These are phyloP conservation scores for Bathynomus jamesi DNA, from an alignment of 1,140 invertebrate genomes.

Conservation along the genomic window DNA sequence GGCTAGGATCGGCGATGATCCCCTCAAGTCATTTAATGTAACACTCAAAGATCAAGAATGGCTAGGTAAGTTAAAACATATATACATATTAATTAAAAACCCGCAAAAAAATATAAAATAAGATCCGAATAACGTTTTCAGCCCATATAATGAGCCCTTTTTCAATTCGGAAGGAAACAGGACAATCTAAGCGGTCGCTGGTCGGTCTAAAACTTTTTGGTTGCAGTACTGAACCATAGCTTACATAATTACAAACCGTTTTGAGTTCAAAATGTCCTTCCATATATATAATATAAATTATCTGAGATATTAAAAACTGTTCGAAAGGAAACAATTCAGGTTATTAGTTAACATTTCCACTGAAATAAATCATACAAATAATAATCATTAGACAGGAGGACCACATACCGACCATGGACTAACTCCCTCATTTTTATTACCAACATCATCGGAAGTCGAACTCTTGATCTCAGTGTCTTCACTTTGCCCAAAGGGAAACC, in stretches of 20 bases:
- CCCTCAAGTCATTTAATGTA: slow-evolving; percentile 16
- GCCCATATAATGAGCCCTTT: too few species aligned
- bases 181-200: too few species aligned
- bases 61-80: slow-evolving; percentile 20
- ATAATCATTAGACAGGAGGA: not conserved
- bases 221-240: not conserved
- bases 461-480: too few species aligned
- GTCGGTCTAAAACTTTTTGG: not conserved
- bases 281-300: not conserved
- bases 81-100: not conserved
- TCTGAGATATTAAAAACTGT: not conserved
- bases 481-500: too few species aligned
- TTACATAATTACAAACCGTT: not conserved
- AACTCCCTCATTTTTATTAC: too few species aligned
- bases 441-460: too few species aligned
- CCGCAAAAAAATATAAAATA: too few species aligned
- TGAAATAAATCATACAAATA: too few species aligned
- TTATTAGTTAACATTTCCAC: not conserved
- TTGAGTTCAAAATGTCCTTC: not conserved
- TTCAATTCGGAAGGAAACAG: too few species aligned
- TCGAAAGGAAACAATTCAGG: too few species aligned
- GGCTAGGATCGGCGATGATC: slow-evolving; percentile 21
- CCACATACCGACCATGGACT: not conserved
- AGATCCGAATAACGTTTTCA: too few species aligned
- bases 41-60: slow-evolving; percentile 23